Conservation (phyloP, 2,888 invertebrate species). For the Incurvaria masculella region DNA sequence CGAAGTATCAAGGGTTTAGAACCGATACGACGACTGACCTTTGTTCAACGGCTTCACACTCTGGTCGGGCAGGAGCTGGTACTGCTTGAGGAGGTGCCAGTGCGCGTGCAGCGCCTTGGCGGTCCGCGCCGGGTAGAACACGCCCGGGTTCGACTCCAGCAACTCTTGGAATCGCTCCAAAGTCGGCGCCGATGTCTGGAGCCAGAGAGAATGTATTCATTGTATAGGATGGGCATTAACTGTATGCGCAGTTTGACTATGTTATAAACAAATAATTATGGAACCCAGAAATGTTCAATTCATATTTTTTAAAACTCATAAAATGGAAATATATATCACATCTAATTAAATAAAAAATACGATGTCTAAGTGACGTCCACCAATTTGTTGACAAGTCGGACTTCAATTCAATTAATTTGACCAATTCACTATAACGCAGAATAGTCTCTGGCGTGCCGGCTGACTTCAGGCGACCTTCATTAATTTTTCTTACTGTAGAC, state of each 20-base stretch:
- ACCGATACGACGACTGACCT: no score
- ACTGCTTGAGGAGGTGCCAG: slow-evolving; percentile 92
- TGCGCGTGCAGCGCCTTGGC: slow-evolving; percentile 81
- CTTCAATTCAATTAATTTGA: no score
- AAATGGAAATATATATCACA: background rate
- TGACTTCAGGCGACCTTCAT: slow-evolving; percentile 2
- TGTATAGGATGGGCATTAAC: no score
- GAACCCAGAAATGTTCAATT: background rate
- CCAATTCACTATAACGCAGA: background rate
- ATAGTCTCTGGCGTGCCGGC: background rate
- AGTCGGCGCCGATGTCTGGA: slow-evolving; percentile 67
- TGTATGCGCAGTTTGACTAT: no score
- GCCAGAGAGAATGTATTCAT: slow-evolving; percentile 22
- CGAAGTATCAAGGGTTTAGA: no score
- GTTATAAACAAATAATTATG: no score
- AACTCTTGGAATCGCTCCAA: slow-evolving; percentile 82
- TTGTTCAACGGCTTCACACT: slow-evolving; percentile 62
- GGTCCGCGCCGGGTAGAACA: slow-evolving; percentile 86
- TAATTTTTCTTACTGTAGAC: background rate
- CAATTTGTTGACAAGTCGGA: no score
- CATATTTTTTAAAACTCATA: background rate
- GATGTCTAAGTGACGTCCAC: no score
- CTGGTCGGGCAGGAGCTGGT: slow-evolving; percentile 89
- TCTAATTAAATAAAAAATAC: no score
- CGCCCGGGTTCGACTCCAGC: slow-evolving; percentile 75